A percentile compares a stretch with the other conserved stretches of the same genome.
Evolutionary conservation across 2,888 invertebrate species (phyloP).

Genomic region (Erebia ligea): DNA sequence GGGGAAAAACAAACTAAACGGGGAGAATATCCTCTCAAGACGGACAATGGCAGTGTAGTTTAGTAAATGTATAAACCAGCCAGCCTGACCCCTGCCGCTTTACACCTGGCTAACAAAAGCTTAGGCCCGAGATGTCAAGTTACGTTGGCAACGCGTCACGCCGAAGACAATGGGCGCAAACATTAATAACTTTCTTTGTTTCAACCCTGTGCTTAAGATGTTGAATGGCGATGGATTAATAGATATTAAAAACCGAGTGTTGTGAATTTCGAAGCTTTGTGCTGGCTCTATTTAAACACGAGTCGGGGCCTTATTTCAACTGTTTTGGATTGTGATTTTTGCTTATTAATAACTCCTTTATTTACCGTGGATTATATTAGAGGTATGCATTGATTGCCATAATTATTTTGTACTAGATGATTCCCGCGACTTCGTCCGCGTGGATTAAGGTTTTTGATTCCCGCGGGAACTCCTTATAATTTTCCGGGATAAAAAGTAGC

Average conservation of each 20-base stretch:
- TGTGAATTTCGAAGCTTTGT: constrained; percentile 22
- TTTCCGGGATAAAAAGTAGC: no score
- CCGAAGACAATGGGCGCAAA: constrained; percentile 73
- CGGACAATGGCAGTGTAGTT: constrained; percentile 72
- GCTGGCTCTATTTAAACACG: constrained; percentile 11
- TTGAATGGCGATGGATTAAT: constrained; percentile 46
- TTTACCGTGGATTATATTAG: background rate
- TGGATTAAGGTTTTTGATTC: no score
- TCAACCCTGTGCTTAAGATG: constrained; percentile 48
- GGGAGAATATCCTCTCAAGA: constrained; percentile 55
- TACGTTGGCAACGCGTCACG: constrained; percentile 59
- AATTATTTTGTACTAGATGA: no score
- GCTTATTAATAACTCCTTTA: background rate
- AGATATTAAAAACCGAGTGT: constrained; percentile 47
- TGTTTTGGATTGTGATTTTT: background rate
- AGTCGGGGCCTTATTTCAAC: background rate
- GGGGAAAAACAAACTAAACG: constrained; percentile 48
- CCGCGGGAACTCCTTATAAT: no score
- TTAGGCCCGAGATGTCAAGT: constrained; percentile 45
- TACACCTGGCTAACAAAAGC: constrained; percentile 41
- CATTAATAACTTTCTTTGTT: constrained; percentile 82
- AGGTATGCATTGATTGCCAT: no score
- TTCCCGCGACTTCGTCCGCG: no score
- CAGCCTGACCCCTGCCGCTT: constrained; percentile 49
- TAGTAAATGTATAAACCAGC: constrained; percentile 60